These are phyloP conservation scores for Garrulus glandarius DNA, from an alignment of 2,797 vertebrate genomes.

Conservation along the genomic window DNA sequence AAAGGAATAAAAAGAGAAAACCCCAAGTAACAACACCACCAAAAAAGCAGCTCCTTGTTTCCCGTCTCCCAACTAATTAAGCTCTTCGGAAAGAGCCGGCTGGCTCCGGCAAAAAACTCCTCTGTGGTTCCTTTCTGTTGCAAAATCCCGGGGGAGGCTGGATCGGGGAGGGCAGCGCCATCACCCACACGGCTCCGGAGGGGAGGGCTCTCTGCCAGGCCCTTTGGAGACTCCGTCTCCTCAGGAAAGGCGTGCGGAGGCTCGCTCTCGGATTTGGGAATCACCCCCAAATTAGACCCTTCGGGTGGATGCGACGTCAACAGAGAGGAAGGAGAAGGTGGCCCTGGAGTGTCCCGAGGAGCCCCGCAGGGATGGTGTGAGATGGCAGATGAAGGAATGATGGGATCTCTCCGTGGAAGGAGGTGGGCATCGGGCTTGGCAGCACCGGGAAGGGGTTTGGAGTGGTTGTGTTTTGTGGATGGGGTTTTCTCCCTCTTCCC, in stretches of 20 bases:
- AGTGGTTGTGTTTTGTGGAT: background rate
- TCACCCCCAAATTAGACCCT: background rate
- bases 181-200: background rate
- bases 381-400: background rate
- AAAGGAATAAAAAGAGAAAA: background rate
- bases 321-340: background rate
- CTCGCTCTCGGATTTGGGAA: background rate
- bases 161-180: conserved; percentile 1
- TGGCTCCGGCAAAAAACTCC: background rate
- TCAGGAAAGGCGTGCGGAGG: background rate
- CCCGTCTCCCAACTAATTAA: background rate
- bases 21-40: no score
- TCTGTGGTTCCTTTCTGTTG: conserved; percentile 16
- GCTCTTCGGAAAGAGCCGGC: background rate
- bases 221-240: background rate
- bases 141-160: background rate
- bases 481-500: background rate
- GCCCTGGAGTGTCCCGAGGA: background rate
- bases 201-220: background rate
- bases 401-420: background rate
- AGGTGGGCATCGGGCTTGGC: background rate
- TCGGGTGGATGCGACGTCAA: background rate
- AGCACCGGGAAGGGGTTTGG: background rate
- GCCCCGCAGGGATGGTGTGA: background rate
- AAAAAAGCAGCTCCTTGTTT: background rate